These are phyloP conservation scores for Himalopsyche japonica DNA, from an alignment of 2,888 invertebrate species.

Conservation along the genomic window DNA sequence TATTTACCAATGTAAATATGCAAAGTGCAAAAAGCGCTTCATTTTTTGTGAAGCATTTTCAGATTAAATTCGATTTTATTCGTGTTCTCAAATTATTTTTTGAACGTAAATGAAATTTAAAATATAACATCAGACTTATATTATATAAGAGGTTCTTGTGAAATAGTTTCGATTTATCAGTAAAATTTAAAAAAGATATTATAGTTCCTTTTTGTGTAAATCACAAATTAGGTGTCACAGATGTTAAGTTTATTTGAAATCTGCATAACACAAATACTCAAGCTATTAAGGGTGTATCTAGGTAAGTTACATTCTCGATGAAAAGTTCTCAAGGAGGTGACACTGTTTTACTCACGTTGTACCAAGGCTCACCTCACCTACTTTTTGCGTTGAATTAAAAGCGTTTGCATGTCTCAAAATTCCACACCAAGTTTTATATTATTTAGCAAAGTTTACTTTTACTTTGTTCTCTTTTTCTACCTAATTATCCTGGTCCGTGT, in stretches of 20 bases:
- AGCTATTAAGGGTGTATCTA: neutral
- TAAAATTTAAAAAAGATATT: no score
- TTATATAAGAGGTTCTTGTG: no score
- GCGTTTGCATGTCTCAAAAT: constrained; percentile 31
- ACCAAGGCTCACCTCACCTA: neutral
- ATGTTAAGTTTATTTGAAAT: neutral
- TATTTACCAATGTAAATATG: no score
- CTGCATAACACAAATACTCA: neutral
- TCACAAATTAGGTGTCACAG: no score
- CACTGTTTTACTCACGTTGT: neutral
- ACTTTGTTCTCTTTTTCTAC: constrained; percentile 2
- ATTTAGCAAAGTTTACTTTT: constrained; percentile 2
- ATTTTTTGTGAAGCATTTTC: no score
- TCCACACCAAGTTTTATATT: constrained; percentile 11
- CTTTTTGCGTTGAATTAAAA: constrained; percentile 25
- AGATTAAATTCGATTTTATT: no score
- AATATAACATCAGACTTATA: no score
- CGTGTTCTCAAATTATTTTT: no score
- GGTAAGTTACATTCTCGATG: neutral
- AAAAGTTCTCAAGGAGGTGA: neutral
- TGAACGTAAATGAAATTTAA: no score
- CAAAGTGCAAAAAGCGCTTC: no score
- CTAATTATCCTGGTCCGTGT: constrained; percentile 15
- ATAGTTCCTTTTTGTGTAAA: no score
- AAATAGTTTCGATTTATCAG: no score